Conservation (phyloP, 2,797 vertebrate species). For the Pipistrellus kuhlii region DNA sequence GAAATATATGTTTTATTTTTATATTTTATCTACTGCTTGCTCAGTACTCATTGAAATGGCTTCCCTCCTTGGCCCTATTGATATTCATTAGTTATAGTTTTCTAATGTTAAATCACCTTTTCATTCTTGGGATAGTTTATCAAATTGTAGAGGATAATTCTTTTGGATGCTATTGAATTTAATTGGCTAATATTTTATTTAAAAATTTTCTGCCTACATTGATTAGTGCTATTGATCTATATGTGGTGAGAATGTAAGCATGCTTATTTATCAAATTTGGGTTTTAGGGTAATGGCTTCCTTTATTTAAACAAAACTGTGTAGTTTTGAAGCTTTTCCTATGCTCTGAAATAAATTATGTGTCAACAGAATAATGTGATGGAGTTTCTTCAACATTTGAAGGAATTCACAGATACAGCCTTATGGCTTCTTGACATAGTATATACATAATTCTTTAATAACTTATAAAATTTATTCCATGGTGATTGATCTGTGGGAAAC, state of each 20-base stretch:
- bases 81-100: conserved; percentile 30
- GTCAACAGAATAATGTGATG: conserved; percentile 21
- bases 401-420: background rate
- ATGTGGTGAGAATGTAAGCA: background rate
- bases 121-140: background rate
- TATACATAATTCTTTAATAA: conserved; percentile 60
- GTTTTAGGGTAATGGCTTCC: background rate
- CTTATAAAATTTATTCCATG: conserved; percentile 22
- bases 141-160: background rate
- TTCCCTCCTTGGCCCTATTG: background rate
- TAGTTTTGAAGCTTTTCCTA: background rate
- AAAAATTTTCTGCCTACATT: conserved; percentile 13
- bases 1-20: background rate
- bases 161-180: conserved; percentile 30
- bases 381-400: background rate
- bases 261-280: background rate
- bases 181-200: conserved; percentile 22
- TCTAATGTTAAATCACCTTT: conserved; percentile 4
- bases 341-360: conserved; percentile 35
- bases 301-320: conserved; percentile 30
- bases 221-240: background rate
- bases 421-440: conserved; percentile 42
- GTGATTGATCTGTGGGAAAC: conserved; percentile 65
- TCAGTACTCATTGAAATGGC: background rate
- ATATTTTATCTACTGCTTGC: background rate